Conservation (phyloP, 2,888 invertebrate species). For the Bruchidius siliquastri region DNA sequence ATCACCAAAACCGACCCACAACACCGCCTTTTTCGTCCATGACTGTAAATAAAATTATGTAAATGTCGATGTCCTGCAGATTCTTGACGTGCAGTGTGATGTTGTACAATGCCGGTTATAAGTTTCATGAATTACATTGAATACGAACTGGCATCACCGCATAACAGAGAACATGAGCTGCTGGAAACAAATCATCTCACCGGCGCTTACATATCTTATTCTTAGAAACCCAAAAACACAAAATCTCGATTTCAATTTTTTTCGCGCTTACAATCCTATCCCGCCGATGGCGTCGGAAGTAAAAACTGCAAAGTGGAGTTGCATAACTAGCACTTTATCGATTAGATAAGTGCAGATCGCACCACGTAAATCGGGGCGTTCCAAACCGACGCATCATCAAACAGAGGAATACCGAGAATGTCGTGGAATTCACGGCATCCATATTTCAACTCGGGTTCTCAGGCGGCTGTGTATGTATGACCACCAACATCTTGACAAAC, state of each 20-base stretch:
- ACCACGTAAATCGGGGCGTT: background rate
- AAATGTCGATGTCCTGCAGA: background rate
- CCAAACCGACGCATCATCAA: background rate
- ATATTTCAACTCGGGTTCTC: background rate
- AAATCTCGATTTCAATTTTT: no score
- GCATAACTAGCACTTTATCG: background rate
- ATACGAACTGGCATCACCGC: background rate
- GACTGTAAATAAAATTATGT: background rate
- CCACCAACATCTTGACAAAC: background rate
- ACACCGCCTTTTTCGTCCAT: background rate
- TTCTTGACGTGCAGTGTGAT: background rate
- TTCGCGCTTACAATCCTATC: no score
- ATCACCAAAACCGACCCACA: background rate
- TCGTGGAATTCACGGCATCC: background rate
- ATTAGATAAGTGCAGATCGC: background rate
- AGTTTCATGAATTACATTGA: background rate
- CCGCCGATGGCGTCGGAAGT: no score
- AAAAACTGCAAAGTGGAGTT: no score
- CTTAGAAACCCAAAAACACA: no score
- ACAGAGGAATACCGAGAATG: background rate
- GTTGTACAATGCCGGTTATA: background rate
- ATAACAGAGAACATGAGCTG: no score
- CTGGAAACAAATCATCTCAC: no score
- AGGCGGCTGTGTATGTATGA: background rate
- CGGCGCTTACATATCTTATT: no score